phyloP scores from a whole-genome alignment of 2,888 invertebrate genomes.

The Sepioteuthis lessoniana region DNA sequence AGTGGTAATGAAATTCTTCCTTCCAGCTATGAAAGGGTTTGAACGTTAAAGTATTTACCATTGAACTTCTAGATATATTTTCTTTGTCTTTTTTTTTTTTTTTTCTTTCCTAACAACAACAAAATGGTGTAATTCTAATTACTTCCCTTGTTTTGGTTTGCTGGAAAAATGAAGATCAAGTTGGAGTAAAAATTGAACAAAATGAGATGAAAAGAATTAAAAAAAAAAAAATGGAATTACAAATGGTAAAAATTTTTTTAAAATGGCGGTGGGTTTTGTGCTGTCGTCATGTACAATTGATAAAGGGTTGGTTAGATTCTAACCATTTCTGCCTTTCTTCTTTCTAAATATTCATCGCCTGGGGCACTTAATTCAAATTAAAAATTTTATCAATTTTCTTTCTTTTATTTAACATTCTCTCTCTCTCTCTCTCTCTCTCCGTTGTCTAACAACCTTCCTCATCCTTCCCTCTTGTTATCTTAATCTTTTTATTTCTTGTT shows the following conservation, averaged over 20 bases:
- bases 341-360: background rate
- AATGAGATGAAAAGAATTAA: background rate
- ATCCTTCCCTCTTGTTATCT: background rate
- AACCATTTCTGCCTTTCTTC: background rate
- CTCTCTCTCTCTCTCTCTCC: background rate
- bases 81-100: background rate
- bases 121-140: background rate
- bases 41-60: background rate
- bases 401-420: background rate
- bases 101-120: background rate
- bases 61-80: background rate
- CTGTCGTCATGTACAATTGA: background rate
- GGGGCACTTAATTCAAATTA: slow-evolving; percentile 8
- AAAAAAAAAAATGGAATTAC: background rate
- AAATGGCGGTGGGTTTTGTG: no score
- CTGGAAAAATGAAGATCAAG: background rate
- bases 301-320: background rate
- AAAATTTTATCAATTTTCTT: background rate
- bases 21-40: background rate
- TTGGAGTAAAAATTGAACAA: background rate
- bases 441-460: background rate
- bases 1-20: background rate
- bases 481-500: background rate
- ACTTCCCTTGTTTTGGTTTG: slow-evolving; percentile 23
- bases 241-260: no score